Base-by-base conservation (phyloP, 2,888 invertebrate species). In the Lasioglossum marginatum region DNA sequence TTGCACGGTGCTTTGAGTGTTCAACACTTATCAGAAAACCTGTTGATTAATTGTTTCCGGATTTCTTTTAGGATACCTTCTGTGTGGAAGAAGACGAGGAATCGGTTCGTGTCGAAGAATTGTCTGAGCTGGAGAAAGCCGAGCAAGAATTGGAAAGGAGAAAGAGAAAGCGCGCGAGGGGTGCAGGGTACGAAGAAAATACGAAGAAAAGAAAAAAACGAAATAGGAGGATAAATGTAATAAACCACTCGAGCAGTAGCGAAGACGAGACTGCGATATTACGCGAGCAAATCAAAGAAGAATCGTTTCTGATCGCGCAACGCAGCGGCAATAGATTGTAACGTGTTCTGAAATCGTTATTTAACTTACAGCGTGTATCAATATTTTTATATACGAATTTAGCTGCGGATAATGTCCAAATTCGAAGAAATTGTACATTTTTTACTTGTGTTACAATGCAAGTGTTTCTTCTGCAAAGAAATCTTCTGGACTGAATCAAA, bases 241-340 rank as follows among this genome's bases (percentile, higher is more conserved):
- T 87, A 43, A 43, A 85, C 52, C 37, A 27, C n/a, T 70, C 70
- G 0, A 86, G 84, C 37, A 80, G 94, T 68, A 94, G 94, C 60
- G 94, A 94, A 63, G 94, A 94, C 80, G 94, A 94, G 60, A 91
- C 87, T 43, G 94, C 93, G 82, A 78, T 77, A 43, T 72, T 94
- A 27, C 91, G 94, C 5, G 82, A 83, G 43, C 89, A 94, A 77
- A 89, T 94, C 75, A 82, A 80, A 34, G 88, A 93, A 10, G 91
- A 93, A 77, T 93, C 92, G 6, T 74, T 91, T 31, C 40, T 79
- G 23, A 43, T 82, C 8, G 81, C 43, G 4, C 72, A 14, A 34
- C 31, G 23, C 2, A n/a, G 45, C 12, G 0, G 23, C 23, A 23
- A 48, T 68, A n/a, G 4, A 2, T 8, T 48, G 48, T 23, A 45